Percentiles rank a stretch among this genome's conserved stretches.
These are phyloP conservation scores for Loris lydekkerianus DNA, from an alignment of 2,797 vertebrate genomes.

Conservation along the genomic window DNA sequence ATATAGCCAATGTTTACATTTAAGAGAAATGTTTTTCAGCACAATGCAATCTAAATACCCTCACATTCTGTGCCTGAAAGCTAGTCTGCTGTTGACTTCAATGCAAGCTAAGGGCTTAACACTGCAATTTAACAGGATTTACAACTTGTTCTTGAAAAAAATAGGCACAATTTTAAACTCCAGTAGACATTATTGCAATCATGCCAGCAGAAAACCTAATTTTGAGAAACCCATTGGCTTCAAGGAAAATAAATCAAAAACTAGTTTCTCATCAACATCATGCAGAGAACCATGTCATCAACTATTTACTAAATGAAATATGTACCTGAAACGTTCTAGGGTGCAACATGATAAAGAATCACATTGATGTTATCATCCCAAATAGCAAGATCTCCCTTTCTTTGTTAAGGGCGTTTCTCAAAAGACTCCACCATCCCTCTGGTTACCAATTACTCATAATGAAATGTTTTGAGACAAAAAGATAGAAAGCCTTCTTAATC, in stretches of 20 bases:
- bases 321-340: conserved; percentile 33
- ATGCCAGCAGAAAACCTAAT: conserved; percentile 54
- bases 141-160: conserved; percentile 61
- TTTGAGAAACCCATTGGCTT: conserved; percentile 58
- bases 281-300: conserved; percentile 17
- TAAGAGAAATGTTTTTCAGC: conserved; percentile 64
- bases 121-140: conserved; percentile 70
- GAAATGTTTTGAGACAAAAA: conserved; percentile 26
- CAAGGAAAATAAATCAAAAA: conserved; percentile 62
- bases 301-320: conserved; percentile 62
- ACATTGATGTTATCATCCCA: conserved; percentile 9
- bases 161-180: conserved; percentile 64
- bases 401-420: neutral
- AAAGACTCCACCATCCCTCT: neutral
- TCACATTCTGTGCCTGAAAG: conserved; percentile 17
- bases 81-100: conserved; percentile 39
- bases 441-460: conserved; percentile 31
- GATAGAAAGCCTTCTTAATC: neutral
- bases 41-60: conserved; percentile 60
- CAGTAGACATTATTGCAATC: conserved; percentile 58
- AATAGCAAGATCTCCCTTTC: neutral
- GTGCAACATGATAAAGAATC: conserved; percentile 1
- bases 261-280: conserved; percentile 60
- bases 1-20: conserved; percentile 48
- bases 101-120: conserved; percentile 46